Evolutionary conservation across 2,888 invertebrate genomes (phyloP).

Genomic region (Oegoconia quadripuncta): DNA sequence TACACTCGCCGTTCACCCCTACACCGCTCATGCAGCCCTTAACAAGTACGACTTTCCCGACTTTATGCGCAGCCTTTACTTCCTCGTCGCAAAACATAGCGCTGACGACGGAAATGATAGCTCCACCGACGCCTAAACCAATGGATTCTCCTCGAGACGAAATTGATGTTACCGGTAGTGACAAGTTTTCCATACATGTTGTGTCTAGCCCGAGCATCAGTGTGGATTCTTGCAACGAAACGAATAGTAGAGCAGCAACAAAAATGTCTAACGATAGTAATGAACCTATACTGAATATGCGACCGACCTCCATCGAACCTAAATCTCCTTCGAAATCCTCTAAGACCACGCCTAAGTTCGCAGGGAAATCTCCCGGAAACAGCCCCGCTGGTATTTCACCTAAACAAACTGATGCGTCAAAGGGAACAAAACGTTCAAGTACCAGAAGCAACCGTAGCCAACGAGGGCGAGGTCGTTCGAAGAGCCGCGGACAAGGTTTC

Average conservation of each 20-base stretch:
- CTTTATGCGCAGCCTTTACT: slow-evolving; percentile 87
- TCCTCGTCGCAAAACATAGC: slow-evolving; percentile 91
- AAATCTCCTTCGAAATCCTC: slow-evolving; percentile 65
- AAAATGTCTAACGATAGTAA: slow-evolving; percentile 61
- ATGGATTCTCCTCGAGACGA: slow-evolving; percentile 66
- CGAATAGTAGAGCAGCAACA: slow-evolving; percentile 43
- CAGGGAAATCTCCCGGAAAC: slow-evolving; percentile 84
- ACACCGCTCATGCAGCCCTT: slow-evolving; percentile 74
- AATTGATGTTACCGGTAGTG: slow-evolving; percentile 55
- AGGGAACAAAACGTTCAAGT: slow-evolving; percentile 54
- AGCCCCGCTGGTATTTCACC: slow-evolving; percentile 84
- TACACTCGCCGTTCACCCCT: slow-evolving; percentile 79
- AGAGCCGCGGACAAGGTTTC: slow-evolving; percentile 58
- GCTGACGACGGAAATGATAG: slow-evolving; percentile 88
- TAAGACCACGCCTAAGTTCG: slow-evolving; percentile 80
- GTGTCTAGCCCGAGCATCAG: slow-evolving; percentile 61
- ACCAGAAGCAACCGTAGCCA: slow-evolving; percentile 65
- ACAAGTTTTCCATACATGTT: slow-evolving; percentile 56
- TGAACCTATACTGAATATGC: slow-evolving; percentile 33
- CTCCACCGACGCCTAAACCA: slow-evolving; percentile 80
- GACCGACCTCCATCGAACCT: slow-evolving; percentile 43
- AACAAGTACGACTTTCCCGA: slow-evolving; percentile 70
- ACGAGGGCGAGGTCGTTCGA: slow-evolving; percentile 72
- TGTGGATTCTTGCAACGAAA: slow-evolving; percentile 56
- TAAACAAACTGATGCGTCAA: slow-evolving; percentile 73